A percentile compares a stretch with the other conserved stretches of the same genome.
Conservation (phyloP, 1,140 invertebrate species). For the Sycobia sp. region DNA sequence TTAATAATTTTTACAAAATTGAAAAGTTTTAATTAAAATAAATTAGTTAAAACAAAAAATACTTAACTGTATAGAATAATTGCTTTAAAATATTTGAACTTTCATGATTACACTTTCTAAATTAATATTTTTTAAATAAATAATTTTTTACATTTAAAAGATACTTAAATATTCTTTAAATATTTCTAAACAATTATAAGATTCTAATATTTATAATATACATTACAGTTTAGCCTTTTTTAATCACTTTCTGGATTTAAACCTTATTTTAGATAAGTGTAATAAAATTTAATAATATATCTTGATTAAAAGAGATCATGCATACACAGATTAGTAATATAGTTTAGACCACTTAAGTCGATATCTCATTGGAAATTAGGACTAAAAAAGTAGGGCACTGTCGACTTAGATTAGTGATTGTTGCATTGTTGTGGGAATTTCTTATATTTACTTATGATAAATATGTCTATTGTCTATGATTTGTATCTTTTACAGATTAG, state of each 20-base stretch:
- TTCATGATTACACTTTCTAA: too few relatives aligned
- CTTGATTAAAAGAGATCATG: background rate
- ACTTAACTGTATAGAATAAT: too few relatives aligned
- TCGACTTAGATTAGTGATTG: conserved; percentile 21
- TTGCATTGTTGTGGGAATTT: conserved; percentile 7
- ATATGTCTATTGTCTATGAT: conserved; percentile 8
- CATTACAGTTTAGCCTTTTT: background rate
- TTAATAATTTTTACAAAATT: too few relatives aligned
- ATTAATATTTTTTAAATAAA: too few relatives aligned
- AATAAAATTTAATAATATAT: conserved; percentile 2
- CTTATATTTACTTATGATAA: conserved; percentile 26
- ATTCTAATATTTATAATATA: background rate
- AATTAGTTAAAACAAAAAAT: too few relatives aligned
- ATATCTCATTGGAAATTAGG: conserved; percentile 24
- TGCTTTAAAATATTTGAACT: too few relatives aligned
- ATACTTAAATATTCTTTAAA: background rate
- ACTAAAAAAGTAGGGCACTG: conserved; percentile 26
- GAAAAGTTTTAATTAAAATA: too few relatives aligned
- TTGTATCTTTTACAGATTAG: conserved; percentile 14
- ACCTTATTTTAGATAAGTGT: background rate
- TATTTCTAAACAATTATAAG: background rate
- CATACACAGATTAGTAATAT: conserved; percentile 24
- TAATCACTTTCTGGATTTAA: background rate
- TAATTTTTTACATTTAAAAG: background rate
- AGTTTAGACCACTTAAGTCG: conserved; percentile 11